phyloP scores from a whole-genome alignment of 2,888 invertebrate genomes.

The Stenodema calcarata region DNA sequence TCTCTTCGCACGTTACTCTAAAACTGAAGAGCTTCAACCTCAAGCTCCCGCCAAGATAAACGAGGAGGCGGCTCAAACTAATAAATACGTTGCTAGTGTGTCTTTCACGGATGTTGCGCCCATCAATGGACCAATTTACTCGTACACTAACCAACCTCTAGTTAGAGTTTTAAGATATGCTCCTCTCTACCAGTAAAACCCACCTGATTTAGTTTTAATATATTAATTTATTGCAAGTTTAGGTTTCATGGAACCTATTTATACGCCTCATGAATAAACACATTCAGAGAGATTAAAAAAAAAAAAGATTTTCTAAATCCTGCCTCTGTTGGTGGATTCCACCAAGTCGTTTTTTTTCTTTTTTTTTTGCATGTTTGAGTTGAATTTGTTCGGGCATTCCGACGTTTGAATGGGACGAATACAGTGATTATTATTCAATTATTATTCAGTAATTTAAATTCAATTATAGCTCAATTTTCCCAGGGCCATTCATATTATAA shows the following conservation, averaged over 20 bases:
- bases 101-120: constrained; percentile 49
- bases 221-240: not conserved
- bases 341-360: too few relatives aligned
- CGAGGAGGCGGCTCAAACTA: constrained; percentile 6
- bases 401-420: too few relatives aligned
- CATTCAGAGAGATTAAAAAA: too few relatives aligned
- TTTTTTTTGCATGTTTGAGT: too few relatives aligned
- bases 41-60: not conserved
- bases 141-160: constrained; percentile 44
- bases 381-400: too few relatives aligned
- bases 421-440: too few relatives aligned
- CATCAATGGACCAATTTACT: constrained; percentile 49
- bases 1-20: constrained; percentile 15
- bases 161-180: constrained; percentile 48
- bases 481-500: too few relatives aligned
- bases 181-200: constrained; percentile 42
- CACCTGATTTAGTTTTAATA: not conserved
- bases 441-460: too few relatives aligned
- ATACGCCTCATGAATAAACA: too few relatives aligned
- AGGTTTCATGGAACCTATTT: not conserved
- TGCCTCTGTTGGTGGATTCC: too few relatives aligned
- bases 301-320: too few relatives aligned
- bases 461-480: too few relatives aligned
- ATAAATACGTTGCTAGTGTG: constrained; percentile 49
- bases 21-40: not conserved